These are phyloP conservation scores for Centropristis striata DNA, from an alignment of 2,113 vertebrate genomes.

Conservation along the genomic window DNA sequence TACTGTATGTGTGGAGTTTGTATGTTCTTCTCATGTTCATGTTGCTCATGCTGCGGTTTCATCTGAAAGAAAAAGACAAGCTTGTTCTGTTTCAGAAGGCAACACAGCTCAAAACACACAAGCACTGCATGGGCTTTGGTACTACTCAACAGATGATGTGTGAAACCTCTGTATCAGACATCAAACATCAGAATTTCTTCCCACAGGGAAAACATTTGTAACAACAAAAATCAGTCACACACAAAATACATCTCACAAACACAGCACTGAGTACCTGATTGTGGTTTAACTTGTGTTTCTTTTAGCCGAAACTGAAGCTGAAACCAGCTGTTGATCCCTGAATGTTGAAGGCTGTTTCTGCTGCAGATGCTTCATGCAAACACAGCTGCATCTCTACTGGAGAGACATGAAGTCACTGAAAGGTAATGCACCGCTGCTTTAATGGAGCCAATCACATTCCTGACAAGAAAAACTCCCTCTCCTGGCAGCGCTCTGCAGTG, in stretches of 20 bases:
- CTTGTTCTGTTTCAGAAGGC: conserved; percentile 3
- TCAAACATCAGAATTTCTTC: conserved; percentile 14
- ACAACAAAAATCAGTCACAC: conserved; percentile 18
- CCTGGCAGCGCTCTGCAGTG: conserved; percentile 75
- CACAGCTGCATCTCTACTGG: conserved; percentile 19
- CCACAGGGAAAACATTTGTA: conserved; percentile 2
- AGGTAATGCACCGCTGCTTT: conserved; percentile 1
- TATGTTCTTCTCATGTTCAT: conserved; percentile 22
- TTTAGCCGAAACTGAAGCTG: conserved; percentile 13
- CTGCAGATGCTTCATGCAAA: conserved; percentile 31
- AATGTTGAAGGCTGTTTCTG: conserved; percentile 23
- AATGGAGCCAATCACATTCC: conserved; percentile 41
- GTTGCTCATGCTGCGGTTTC: conserved; percentile 34
- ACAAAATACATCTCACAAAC: not conserved
- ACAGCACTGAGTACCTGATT: conserved; percentile 8
- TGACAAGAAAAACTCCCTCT: conserved; percentile 73
- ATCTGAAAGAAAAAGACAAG: conserved; percentile 1
- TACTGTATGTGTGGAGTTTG: not conserved
- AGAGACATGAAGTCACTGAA: conserved; percentile 37
- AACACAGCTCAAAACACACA: conserved; percentile 18
- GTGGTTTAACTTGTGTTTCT: conserved; percentile 33
- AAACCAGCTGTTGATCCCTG: conserved; percentile 43
- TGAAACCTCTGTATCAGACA: not conserved
- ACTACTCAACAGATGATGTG: conserved; percentile 22
- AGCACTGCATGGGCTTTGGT: not conserved